Evolutionary conservation across 2,888 invertebrate genomes (phyloP).

Genomic region (Phaonia tiefii): DNA sequence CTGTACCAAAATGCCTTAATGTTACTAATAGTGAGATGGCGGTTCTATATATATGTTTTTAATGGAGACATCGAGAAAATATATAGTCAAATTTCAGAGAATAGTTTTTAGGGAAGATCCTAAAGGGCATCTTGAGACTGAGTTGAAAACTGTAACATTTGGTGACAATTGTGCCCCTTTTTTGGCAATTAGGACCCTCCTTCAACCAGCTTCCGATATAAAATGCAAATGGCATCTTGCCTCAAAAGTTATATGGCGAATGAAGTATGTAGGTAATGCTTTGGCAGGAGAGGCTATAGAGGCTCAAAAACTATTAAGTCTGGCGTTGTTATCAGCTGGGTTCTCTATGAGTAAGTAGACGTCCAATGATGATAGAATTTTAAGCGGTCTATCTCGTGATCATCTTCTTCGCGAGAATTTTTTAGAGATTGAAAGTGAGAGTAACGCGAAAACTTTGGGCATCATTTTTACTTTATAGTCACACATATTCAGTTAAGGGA

Average conservation of each 20-base stretch:
- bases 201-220: too few species aligned
- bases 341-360: constrained; percentile 37
- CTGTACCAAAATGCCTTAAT: too few species aligned
- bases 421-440: background rate
- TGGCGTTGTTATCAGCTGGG: constrained; percentile 40
- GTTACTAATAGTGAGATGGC: background rate
- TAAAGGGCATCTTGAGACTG: too few species aligned
- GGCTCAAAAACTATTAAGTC: constrained; percentile 38
- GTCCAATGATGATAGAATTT: constrained; percentile 1
- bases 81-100: too few species aligned
- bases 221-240: too few species aligned
- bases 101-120: too few species aligned
- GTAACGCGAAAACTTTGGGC: background rate
- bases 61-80: background rate
- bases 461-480: background rate
- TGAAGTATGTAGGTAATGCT: constrained; percentile 26
- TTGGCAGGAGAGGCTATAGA: constrained; percentile 35
- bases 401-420: background rate
- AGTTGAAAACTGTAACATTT: too few species aligned
- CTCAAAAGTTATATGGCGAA: too few species aligned
- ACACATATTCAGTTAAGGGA: background rate
- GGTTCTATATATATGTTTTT: constrained; percentile 22
- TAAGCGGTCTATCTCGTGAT: too few species aligned
- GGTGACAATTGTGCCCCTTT: background rate
- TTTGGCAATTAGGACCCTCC: background rate